These are phyloP conservation scores for Gerris lacustris DNA, from an alignment of 2,888 invertebrate species.

Conservation along the genomic window DNA sequence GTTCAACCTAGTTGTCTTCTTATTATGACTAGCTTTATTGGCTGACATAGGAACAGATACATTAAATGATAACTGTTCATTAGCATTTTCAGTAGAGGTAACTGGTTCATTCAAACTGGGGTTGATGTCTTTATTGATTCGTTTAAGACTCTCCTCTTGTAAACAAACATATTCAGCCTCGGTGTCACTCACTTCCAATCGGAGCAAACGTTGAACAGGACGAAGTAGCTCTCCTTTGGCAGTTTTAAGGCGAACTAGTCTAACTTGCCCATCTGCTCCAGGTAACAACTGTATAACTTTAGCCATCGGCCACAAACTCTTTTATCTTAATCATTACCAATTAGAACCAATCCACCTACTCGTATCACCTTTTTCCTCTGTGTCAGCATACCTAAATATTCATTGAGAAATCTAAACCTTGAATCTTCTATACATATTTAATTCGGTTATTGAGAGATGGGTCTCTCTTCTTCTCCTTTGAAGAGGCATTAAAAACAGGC, in stretches of 20 bases:
- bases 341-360: slow-evolving; percentile 15
- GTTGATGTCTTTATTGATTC: no score
- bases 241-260: slow-evolving; percentile 13
- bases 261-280: slow-evolving; percentile 15
- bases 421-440: slow-evolving; percentile 10
- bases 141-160: no score
- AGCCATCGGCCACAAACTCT: slow-evolving; percentile 17
- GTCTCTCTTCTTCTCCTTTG: neutral
- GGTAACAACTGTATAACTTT: slow-evolving; percentile 6
- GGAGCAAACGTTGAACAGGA: slow-evolving; percentile 13
- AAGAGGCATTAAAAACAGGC: slow-evolving; percentile 16
- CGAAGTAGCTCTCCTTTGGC: slow-evolving; percentile 2
- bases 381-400: slow-evolving; percentile 16
- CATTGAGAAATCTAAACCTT: slow-evolving; percentile 15
- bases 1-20: no score
- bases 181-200: neutral
- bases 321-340: slow-evolving; percentile 16
- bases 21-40: no score
- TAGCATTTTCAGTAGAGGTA: no score
- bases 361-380: slow-evolving; percentile 2
- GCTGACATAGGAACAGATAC: no score
- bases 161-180: neutral
- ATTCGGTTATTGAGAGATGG: slow-evolving; percentile 1
- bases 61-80: no score
- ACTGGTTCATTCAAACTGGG: no score